These are phyloP conservation scores for Perognathus longimembris DNA, from an alignment of 2,113 vertebrate genomes.

Conservation along the genomic window DNA sequence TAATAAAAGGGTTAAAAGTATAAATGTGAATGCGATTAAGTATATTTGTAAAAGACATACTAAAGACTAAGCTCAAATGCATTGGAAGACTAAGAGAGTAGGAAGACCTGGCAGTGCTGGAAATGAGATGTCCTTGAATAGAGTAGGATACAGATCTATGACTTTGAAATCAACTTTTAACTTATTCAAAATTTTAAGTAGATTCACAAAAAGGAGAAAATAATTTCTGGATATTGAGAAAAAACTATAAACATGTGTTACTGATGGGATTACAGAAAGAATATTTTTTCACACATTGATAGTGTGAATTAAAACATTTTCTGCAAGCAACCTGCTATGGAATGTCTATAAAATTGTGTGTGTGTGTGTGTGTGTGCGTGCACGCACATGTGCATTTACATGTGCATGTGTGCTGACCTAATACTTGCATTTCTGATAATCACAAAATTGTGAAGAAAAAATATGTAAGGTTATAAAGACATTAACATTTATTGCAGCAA, in stretches of 20 bases:
- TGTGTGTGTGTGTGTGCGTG: not conserved
- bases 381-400: not conserved
- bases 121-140: not conserved
- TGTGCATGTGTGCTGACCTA: not conserved
- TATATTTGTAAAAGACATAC: constrained; percentile 31
- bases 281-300: constrained; percentile 72
- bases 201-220: constrained; percentile 49
- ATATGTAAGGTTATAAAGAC: not conserved
- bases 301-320: constrained; percentile 77
- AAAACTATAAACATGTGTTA: constrained; percentile 65
- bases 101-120: not conserved
- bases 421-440: not conserved
- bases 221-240: constrained; percentile 54
- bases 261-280: constrained; percentile 51
- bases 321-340: constrained; percentile 52
- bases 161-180: constrained; percentile 39
- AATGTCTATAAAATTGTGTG: constrained; percentile 58
- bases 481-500: constrained; percentile 2
- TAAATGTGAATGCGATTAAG: constrained; percentile 14
- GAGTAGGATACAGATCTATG: not conserved
- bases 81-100: not conserved
- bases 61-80: constrained; percentile 29
- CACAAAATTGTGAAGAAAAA: not conserved
- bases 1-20: constrained; percentile 14
- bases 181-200: constrained; percentile 52